Evolutionary conservation across 2,888 invertebrate species (phyloP), one percentile per base, ranked within the genome.

Genomic region (Trissonchulus latispiculum): DNA sequence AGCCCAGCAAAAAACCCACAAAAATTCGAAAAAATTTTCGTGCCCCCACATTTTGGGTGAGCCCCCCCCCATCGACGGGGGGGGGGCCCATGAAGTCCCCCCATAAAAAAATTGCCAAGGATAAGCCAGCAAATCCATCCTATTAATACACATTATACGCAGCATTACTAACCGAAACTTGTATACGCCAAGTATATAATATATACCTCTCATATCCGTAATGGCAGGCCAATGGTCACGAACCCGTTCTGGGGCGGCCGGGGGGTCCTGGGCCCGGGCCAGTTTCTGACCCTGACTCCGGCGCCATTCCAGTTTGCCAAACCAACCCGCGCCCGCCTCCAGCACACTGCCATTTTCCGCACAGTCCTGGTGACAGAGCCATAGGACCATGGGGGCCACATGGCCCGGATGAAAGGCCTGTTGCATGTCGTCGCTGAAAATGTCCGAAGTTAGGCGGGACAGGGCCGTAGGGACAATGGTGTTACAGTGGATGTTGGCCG

Each of bases 341-440:
- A 84, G 86, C 36, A 87, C 77, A 1, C 83, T 81, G 18, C 87
- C 87, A 78, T 88, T 91, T 74, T 93, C 95, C 2, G 87, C 83
- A 84, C 93, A 95, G 8, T 89, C 88, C 80, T 96, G 95, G 83
- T 97, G 96, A 76, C 91, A 92, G 83, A 99, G 86, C 87, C 91
- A 95, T 0, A 90, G 89, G 72, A 93, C 93, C 76, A 95, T 89
- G 0, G 95, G 95, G 2, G 92, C 91, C 78, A 94, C 91, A 74
- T 90, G 88, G 77, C 91, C 91, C 0, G 94, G 93, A 2, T 72
- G 28, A 2, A 73, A 33, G 23, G 23, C 15, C 3, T 31, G 15
- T 23, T n/a, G 1, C 32, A 68, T 37, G 2, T 76, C 78, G 73
- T 79, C 75, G 8, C 82, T 80, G 81, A 82, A 80, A 18, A 82